Conservation (phyloP, 1,140 invertebrate genomes). For the Drosophila suzukii region DNA sequence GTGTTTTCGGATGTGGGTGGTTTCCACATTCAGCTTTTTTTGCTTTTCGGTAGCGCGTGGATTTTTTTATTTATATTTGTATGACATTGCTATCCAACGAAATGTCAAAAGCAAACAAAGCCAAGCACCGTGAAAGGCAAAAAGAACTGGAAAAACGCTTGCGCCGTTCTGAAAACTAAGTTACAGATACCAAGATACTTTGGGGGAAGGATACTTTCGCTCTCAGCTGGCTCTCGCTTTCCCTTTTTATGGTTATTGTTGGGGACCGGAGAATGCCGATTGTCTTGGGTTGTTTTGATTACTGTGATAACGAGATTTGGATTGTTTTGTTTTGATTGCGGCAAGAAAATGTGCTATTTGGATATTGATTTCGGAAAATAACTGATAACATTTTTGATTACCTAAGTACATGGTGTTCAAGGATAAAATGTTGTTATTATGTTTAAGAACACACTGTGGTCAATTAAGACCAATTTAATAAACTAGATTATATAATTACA, state of each 20-base stretch:
- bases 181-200: constrained; percentile 42
- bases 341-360: not conserved
- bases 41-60: constrained; percentile 60
- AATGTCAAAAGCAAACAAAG: constrained; percentile 78
- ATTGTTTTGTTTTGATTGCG: constrained; percentile 47
- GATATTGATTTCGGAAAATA: not conserved
- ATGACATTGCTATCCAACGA: constrained; percentile 76
- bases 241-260: constrained; percentile 38
- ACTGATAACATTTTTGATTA: not conserved
- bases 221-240: constrained; percentile 65
- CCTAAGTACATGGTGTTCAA: not conserved
- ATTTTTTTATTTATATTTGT: constrained; percentile 78
- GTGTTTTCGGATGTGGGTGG: constrained; percentile 44
- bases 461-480: too few relatives aligned
- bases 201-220: constrained; percentile 49
- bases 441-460: too few relatives aligned
- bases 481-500: not conserved
- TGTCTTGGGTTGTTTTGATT: constrained; percentile 21
- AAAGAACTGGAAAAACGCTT: constrained; percentile 62
- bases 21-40: constrained; percentile 27
- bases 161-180: constrained; percentile 44
- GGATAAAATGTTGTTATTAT: too few relatives aligned
- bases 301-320: constrained; percentile 30
- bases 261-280: constrained; percentile 11
- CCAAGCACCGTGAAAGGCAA: constrained; percentile 51